Conservation (phyloP, 2,113 vertebrate species). For the Otus sunia region DNA sequence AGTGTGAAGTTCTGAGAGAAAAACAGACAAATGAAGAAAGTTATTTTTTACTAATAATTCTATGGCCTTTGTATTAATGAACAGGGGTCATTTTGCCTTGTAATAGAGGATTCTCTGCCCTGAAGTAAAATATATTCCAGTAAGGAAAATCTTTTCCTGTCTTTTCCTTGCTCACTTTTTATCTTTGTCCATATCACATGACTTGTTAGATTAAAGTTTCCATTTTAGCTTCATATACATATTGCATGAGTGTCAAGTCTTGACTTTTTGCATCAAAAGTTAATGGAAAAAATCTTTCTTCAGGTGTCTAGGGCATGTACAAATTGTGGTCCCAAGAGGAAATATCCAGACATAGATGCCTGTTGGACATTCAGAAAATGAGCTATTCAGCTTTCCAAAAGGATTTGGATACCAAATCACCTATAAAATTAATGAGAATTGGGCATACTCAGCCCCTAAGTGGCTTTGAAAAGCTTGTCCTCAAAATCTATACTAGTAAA, state of each 20-base stretch:
- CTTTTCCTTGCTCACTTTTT: background rate
- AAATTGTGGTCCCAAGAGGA: background rate
- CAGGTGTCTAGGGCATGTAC: background rate
- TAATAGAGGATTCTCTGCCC: background rate
- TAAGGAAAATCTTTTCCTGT: background rate
- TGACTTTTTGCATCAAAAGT: slow-evolving; percentile 22
- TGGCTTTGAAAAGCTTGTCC: slow-evolving; percentile 34
- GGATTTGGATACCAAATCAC: background rate
- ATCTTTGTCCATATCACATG: background rate
- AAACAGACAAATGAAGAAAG: background rate
- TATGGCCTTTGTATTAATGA: background rate
- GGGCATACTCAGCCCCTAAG: slow-evolving; percentile 16
- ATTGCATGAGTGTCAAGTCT: slow-evolving; percentile 42
- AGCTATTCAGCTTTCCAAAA: slow-evolving; percentile 1
- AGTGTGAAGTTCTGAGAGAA: background rate
- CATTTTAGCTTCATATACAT: slow-evolving; percentile 44
- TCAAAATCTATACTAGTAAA: slow-evolving; percentile 23
- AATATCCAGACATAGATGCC: background rate
- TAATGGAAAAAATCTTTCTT: slow-evolving; percentile 41
- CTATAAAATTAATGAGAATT: slow-evolving; percentile 62
- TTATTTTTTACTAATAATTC: background rate
- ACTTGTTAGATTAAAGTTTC: slow-evolving; percentile 25
- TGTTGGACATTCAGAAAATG: slow-evolving; percentile 5
- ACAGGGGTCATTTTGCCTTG: background rate
- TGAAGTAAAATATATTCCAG: background rate